Evolutionary conservation across 2,797 vertebrate species (phyloP).

Genomic region (Micromesistius poutassou): DNA sequence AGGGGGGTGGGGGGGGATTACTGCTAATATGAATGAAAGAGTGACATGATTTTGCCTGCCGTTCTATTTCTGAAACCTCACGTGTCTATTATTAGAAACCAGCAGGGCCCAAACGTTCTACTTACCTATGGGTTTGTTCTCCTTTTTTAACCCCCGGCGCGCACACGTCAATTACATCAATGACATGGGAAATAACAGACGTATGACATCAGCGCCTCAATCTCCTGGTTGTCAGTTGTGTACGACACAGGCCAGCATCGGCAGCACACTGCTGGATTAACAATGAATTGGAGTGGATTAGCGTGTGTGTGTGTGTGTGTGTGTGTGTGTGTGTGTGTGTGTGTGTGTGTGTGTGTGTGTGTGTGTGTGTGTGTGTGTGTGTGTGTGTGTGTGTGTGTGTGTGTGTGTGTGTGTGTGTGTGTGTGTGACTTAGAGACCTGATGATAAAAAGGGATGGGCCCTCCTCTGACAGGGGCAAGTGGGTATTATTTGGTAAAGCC

Average conservation of each 20-base stretch:
- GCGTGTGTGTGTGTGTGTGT: conserved; percentile 29
- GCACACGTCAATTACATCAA: neutral
- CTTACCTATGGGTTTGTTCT: neutral
- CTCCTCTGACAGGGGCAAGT: conserved; percentile 48
- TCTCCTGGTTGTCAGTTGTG: conserved; percentile 39
- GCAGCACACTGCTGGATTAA: conserved; percentile 61
- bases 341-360: conserved; percentile 27
- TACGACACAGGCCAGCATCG: conserved; percentile 36
- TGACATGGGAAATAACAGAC: conserved; percentile 29
- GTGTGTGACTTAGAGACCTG: conserved; percentile 8
- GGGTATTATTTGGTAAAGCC: conserved; percentile 61
- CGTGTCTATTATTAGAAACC: neutral
- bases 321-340: conserved; percentile 28
- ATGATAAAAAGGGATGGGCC: conserved; percentile 41
- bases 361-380: conserved; percentile 16
- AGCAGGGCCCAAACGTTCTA: neutral
- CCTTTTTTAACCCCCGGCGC: neutral
- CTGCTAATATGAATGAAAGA: neutral
- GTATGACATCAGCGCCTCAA: conserved; percentile 37
- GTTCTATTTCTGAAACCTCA: neutral
- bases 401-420: neutral
- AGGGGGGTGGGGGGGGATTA: neutral
- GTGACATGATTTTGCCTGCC: neutral
- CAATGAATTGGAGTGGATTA: conserved; percentile 61
- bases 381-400: neutral